phyloP scores from a whole-genome alignment of 2,888 invertebrate species.

The Clistopyga incitator region DNA sequence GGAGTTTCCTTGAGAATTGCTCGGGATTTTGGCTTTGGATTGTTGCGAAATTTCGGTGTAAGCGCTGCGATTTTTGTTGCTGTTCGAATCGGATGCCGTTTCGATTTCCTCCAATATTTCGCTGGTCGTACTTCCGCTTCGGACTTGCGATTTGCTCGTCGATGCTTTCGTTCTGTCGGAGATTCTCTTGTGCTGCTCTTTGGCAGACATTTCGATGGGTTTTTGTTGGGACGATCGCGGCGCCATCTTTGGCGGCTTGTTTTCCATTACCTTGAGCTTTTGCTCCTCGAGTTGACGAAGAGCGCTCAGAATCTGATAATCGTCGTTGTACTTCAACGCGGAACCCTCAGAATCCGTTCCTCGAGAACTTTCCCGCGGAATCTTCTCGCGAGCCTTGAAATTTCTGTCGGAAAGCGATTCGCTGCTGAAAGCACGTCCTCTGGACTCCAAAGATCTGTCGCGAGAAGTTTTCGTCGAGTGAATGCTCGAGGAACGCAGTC shows the following conservation, averaged over 20 bases:
- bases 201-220: conserved; percentile 58
- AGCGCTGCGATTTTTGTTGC: conserved; percentile 59
- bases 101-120: conserved; percentile 77
- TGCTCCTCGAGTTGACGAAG: conserved; percentile 75
- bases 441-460: conserved; percentile 75
- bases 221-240: conserved; percentile 66
- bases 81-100: conserved; percentile 72
- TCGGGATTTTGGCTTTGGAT: conserved; percentile 70
- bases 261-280: conserved; percentile 71
- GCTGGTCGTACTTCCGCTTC: conserved; percentile 69
- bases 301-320: conserved; percentile 70
- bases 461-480: conserved; percentile 73
- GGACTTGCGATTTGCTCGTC: conserved; percentile 72
- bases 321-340: conserved; percentile 76
- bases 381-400: conserved; percentile 73
- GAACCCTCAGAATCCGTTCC: conserved; percentile 72
- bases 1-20: conserved; percentile 37
- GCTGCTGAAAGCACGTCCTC: conserved; percentile 75
- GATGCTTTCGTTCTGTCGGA: conserved; percentile 75
- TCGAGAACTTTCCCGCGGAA: conserved; percentile 74
- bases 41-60: conserved; percentile 63
- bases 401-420: conserved; percentile 75
- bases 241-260: conserved; percentile 62
- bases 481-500: conserved; percentile 72
- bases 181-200: conserved; percentile 73